Percentiles rank a stretch among this genome's conserved stretches.
Conservation (phyloP, 2,113 vertebrate species). For the Lophotis ruficrista region DNA sequence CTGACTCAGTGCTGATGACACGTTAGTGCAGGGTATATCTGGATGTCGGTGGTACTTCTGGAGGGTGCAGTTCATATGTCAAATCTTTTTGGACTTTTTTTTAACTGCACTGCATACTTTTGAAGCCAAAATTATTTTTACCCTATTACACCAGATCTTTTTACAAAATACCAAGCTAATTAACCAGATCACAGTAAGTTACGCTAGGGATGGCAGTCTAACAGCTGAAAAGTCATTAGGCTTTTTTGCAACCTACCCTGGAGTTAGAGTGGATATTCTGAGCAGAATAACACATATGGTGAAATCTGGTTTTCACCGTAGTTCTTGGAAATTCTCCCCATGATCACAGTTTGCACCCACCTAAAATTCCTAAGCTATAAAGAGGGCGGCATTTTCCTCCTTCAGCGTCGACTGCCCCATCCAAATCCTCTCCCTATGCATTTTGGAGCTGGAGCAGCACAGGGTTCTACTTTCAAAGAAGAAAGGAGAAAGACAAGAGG, state of each 20-base stretch:
- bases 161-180: neutral
- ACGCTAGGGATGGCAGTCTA: neutral
- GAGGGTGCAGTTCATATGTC: neutral
- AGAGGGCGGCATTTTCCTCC: neutral
- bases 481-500: neutral
- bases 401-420: neutral
- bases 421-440: neutral
- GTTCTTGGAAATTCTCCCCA: slow-evolving; percentile 6
- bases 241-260: neutral
- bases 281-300: neutral
- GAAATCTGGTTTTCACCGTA: neutral
- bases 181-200: neutral
- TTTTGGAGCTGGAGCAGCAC: neutral
- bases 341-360: neutral
- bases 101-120: neutral
- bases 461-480: neutral
- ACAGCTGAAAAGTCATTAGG: slow-evolving; percentile 8
- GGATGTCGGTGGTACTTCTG: neutral
- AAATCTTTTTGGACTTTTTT: neutral
- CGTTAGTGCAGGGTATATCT: neutral
- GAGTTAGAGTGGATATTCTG: slow-evolving; percentile 19
- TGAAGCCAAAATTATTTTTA: neutral
- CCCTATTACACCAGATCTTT: neutral
- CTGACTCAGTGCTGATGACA: neutral
- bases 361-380: neutral